Evolutionary conservation across 2,888 invertebrate genomes (phyloP), one percentile per base, ranked within the genome.

Genomic region (Drosophila robusta): DNA sequence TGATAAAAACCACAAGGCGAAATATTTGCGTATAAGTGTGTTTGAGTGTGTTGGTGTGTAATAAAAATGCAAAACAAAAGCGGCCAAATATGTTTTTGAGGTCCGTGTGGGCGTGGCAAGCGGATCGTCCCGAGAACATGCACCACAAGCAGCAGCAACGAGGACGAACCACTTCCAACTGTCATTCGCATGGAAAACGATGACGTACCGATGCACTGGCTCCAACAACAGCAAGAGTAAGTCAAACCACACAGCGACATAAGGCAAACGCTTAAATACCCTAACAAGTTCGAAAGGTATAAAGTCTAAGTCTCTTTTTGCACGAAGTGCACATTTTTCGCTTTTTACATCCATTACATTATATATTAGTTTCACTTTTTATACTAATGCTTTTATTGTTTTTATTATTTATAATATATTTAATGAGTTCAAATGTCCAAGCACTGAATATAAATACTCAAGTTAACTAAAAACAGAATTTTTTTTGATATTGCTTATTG

Each of bases 1-100:
- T 81, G 87, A 84, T 89, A 87, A 87, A 89, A 90, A 89, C 89
- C 89, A 73, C 89, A 89, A 71, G 79, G 75, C 87, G 77, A 78
- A 74, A 70, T 83, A 70, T 70, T 29, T 58, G 18, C 41, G n/a
- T 66, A 46, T 55, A 56, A 57, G n/a, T 56, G 8, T 47, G 8
- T 45, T 18, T 46, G 42, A 44, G 22, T 47, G 22, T 47, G 49
- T 42, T 42, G 26, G 39, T 38, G 70, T 66, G 47, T 61, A 85
- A 85, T 78, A 84, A 86, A 86, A 86, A 83, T 86, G 80, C 80
- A 88, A 84, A 89, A 84, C 83, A 88, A 87, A 87, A 80, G 70
- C 87, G 70, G 67, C 61, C 77, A 80, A 83, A 87, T 85, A 87
- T 84, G 79, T 82, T 83, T 76, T 67, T 64, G 66, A 51, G 38